Base-by-base conservation (phyloP, 1,140 invertebrate genomes). In the Monochamus saltuarius region DNA sequence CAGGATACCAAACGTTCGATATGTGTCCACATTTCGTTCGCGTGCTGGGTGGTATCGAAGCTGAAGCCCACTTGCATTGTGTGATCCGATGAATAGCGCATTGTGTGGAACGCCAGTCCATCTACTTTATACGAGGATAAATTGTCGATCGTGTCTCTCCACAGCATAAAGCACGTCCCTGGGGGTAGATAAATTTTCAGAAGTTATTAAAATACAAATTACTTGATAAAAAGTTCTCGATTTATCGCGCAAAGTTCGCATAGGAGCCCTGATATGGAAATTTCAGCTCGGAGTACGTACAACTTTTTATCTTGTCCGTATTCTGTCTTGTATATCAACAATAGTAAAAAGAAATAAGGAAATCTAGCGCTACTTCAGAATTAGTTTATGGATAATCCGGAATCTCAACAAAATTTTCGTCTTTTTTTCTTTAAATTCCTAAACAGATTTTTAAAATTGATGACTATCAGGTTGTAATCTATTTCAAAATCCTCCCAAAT, bases 71-170 rank as follows among this genome's bases (percentile, higher is more conserved):
- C 80, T 38, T 82, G 71, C 39, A 79, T 76, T 16, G 80, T 80
- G 69, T 88, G 86, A 70, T 91, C 89, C 2, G 80, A 82, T 0
- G 89, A 91, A 42, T 89, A 78, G 74, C 87, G 86, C 85, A 94
- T 86, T n/a, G 90, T 92, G 75, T 94, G 91, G 64, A 92, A 94
- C 17, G 85, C 86, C 11, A 81, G 79, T 1, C 86, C 83, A 10
- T 84, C 83, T 4, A 85, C 82, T 71, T 83, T 83, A 76, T 87
- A 87, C 45, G 83, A 80, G 0, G 85, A 83, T n/a, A 86, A 70
- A 65, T 87, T 85, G 66, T 87, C 90, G 62, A 94, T 89, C n/a
- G 85, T 85, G 74, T 94, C 91, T 53, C 82, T 82, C 91, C 91
- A 94, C n/a, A 94, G 75, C 22, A 87, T 85, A 73, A 94, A 93